phyloP scores from a whole-genome alignment of 1,140 invertebrate species.

The Drosophila teissieri region DNA sequence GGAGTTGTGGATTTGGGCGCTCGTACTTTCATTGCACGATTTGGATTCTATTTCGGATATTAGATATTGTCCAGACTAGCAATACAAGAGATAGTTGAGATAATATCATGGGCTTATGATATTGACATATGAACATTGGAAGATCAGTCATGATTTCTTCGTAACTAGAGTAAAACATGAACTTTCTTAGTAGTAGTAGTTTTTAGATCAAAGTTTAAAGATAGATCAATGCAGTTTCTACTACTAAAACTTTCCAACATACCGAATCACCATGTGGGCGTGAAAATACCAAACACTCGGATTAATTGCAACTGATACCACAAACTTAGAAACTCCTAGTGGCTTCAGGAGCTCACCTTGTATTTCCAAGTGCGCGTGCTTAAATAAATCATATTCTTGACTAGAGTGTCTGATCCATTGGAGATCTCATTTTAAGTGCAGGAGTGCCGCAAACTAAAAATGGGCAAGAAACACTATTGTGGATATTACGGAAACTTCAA shows the following conservation, averaged over 20 bases:
- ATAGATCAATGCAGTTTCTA: neutral
- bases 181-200: neutral
- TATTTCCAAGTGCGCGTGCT: conserved; percentile 74
- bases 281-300: conserved; percentile 71
- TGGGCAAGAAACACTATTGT: conserved; percentile 57
- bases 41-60: conserved; percentile 13
- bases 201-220: neutral
- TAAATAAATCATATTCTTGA: conserved; percentile 83
- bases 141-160: too few relatives aligned
- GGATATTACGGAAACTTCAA: conserved; percentile 53
- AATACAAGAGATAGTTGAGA: too few relatives aligned
- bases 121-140: too few relatives aligned
- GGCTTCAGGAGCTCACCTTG: conserved; percentile 20
- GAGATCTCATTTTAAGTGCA: conserved; percentile 81
- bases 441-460: conserved; percentile 73
- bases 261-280: conserved; percentile 52
- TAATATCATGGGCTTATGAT: too few relatives aligned
- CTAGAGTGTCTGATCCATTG: conserved; percentile 54
- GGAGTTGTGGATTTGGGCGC: neutral
- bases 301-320: conserved; percentile 76
- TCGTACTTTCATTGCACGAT: conserved; percentile 17
- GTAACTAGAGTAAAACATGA: too few relatives aligned
- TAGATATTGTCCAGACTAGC: conserved; percentile 17
- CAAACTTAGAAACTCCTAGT: conserved; percentile 27
- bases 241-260: neutral